phyloP scores from a whole-genome alignment of 2,113 vertebrate genomes.

The Dendrocopos noguchii region DNA sequence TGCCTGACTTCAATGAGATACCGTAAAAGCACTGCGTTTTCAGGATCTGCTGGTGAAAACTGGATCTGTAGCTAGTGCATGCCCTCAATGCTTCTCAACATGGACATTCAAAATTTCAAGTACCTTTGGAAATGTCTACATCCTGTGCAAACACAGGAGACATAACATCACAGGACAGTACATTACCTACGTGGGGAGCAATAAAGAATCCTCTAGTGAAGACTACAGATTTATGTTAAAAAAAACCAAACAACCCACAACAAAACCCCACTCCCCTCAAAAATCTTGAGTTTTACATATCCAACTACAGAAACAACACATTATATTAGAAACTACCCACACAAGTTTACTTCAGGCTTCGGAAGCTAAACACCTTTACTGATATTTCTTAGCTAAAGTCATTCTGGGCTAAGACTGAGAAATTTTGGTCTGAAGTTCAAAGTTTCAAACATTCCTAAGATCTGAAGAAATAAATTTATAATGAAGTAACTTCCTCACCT shows the following conservation, averaged over 20 bases:
- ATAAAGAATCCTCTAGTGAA: background rate
- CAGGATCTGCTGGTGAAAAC: background rate
- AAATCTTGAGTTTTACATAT: background rate
- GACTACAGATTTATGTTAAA: background rate
- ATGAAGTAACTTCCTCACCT: background rate
- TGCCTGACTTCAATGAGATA: background rate
- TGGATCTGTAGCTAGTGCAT: background rate
- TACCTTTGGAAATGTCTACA: background rate
- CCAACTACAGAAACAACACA: background rate
- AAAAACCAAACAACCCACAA: no score
- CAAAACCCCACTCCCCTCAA: background rate
- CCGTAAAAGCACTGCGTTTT: background rate
- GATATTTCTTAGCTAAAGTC: background rate
- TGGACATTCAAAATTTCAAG: background rate
- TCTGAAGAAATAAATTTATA: background rate
- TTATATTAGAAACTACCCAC: background rate
- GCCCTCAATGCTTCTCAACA: background rate
- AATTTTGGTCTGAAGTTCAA: background rate
- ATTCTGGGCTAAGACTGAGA: background rate
- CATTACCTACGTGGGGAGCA: background rate
- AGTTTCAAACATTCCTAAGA: background rate
- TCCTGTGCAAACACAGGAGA: background rate
- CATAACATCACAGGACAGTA: background rate
- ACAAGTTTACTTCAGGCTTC: background rate
- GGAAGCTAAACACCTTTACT: background rate